A percentile compares a stretch with the other conserved stretches of the same genome.
These are phyloP conservation scores for Samia ricini DNA, from an alignment of 1,140 invertebrate genomes.

Conservation along the genomic window DNA sequence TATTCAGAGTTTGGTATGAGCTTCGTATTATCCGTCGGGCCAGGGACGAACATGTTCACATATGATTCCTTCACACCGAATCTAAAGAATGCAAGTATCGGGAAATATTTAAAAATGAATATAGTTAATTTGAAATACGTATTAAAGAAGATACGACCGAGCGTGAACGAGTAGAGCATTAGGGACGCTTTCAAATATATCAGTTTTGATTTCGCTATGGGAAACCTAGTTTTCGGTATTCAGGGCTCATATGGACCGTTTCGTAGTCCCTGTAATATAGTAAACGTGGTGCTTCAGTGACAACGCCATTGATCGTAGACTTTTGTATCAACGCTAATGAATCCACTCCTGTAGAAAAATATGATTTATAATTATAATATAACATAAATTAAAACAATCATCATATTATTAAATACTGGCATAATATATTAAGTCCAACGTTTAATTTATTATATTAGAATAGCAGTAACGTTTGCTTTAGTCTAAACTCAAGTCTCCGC, in stretches of 20 bases:
- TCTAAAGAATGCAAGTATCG: conserved; percentile 58
- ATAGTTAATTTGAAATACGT: conserved; percentile 45
- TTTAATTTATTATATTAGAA: no score
- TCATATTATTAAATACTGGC: no score
- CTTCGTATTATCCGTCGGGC: conserved; percentile 42
- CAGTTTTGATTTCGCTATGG: conserved; percentile 41
- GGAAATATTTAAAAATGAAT: conserved; percentile 62
- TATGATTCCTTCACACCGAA: conserved; percentile 55
- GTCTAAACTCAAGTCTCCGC: no score
- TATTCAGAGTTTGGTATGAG: conserved; percentile 52
- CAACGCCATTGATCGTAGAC: conserved; percentile 35
- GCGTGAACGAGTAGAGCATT: conserved; percentile 32
- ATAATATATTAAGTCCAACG: no score
- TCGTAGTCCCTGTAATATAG: conserved; percentile 48
- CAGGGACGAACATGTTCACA: conserved; percentile 61
- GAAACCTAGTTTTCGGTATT: conserved; percentile 40
- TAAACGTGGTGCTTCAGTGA: conserved; percentile 19
- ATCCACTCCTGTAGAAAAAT: conserved; percentile 46
- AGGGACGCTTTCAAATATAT: conserved; percentile 22
- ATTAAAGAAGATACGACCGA: conserved; percentile 61
- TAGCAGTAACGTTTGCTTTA: no score
- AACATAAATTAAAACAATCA: no score
- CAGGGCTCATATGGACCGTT: conserved; percentile 33
- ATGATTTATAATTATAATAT: neutral
- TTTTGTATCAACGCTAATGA: conserved; percentile 33